A percentile compares a stretch with the other conserved stretches of the same genome.
Evolutionary conservation across 2,888 invertebrate species (phyloP).

Genomic region (Eupeodes latifasciatus): DNA sequence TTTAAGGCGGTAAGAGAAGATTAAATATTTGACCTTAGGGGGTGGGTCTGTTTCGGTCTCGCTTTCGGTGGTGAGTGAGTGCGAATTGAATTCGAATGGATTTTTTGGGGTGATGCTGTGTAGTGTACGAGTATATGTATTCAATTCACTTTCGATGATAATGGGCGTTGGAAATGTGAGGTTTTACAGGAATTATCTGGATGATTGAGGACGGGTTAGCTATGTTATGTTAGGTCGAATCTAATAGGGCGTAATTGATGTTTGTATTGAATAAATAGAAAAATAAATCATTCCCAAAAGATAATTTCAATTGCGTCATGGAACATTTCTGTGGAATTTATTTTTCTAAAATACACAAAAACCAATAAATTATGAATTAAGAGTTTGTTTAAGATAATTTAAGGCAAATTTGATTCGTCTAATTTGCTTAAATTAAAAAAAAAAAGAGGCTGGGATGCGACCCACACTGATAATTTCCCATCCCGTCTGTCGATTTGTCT

Average conservation of each 20-base stretch:
- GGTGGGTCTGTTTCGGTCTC: slow-evolving; percentile 49
- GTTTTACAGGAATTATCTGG: slow-evolving; percentile 62
- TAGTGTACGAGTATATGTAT: background rate
- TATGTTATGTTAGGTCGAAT: slow-evolving; percentile 1
- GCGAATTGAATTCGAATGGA: slow-evolving; percentile 35
- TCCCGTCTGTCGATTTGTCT: no score
- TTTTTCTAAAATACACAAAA: background rate
- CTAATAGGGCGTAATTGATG: slow-evolving; percentile 69
- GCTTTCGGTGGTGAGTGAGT: no score
- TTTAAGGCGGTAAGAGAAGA: slow-evolving; percentile 59
- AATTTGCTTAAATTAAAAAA: no score
- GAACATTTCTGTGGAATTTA: background rate
- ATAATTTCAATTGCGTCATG: background rate
- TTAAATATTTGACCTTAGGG: slow-evolving; percentile 74
- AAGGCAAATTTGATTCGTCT: background rate
- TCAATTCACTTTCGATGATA: background rate
- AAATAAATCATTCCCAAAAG: slow-evolving; percentile 2
- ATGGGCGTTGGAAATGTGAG: slow-evolving; percentile 62
- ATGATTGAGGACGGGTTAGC: slow-evolving; percentile 50
- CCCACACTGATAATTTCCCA: no score
- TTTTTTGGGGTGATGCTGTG: slow-evolving; percentile 36
- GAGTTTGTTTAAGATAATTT: background rate
- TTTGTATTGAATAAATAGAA: slow-evolving; percentile 61
- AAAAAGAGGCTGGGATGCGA: no score
- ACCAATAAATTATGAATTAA: no score